phyloP scores from a whole-genome alignment of 35 echinoderm and acorn worm species.

The Heliocidaris tuberculata region DNA sequence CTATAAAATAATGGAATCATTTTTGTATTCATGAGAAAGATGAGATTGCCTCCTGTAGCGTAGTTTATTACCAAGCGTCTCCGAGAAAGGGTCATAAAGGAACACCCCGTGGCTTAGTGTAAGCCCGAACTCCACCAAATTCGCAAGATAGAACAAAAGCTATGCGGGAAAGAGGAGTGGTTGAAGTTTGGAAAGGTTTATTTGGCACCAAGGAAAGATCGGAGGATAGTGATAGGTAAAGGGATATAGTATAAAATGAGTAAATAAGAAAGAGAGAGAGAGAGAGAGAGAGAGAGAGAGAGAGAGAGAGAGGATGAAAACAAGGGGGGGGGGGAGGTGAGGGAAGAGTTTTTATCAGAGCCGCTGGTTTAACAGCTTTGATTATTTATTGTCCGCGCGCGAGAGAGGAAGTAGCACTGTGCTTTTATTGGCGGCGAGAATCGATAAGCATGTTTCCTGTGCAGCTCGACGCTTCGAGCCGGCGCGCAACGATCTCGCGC shows the following conservation, averaged over 20 bases:
- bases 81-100: background rate
- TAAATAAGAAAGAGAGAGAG: background rate
- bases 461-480: background rate
- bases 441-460: conserved; percentile 46
- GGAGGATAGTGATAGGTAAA: background rate
- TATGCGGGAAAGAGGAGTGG: conserved; percentile 14
- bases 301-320: background rate
- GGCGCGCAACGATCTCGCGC: background rate
- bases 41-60: background rate
- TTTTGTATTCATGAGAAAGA: background rate
- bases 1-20: background rate
- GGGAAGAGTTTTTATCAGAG: conserved; percentile 10
- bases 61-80: background rate
- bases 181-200: background rate
- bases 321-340: background rate
- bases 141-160: background rate
- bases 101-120: background rate
- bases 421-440: conserved; percentile 31
- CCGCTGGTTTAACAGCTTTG: conserved; percentile 27
- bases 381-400: conserved; percentile 2
- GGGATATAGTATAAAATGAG: background rate
- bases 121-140: background rate
- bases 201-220: background rate
- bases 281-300: background rate
- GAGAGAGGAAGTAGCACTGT: background rate